Base-by-base conservation (phyloP, 2,797 vertebrate genomes). In the Leptodactylus fallax region DNA sequence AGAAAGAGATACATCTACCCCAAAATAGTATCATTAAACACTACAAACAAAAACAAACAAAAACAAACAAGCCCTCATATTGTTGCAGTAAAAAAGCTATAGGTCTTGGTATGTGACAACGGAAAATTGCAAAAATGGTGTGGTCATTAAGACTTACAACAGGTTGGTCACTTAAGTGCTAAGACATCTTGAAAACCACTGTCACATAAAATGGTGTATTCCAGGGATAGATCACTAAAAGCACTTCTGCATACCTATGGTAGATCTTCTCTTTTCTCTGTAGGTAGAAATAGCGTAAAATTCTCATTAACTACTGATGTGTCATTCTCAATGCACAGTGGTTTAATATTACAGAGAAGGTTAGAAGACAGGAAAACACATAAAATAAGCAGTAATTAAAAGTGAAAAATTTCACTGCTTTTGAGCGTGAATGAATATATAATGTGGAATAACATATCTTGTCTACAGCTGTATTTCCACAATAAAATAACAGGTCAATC, bases 401-500 rank as follows among this genome's bases (percentile, higher is more conserved):
- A 76, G 7, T n/a, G 19, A 76, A 47, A 9, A 76, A 76, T n/a
- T 51, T 76, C 36, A 49, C 19, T n/a, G 72, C 36, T 21, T 19
- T 74, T 74, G 16, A 1, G 17, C 27, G n/a, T 80, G 27, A 61
- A 21, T 61, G 14, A n/a, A 81, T 81, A 47, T 81, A 6, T 9
- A 63, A 49, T 63, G 63, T 81, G 36, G 12, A 81, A 65, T n/a
- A 81, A 49, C 36, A 63, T 79, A 58, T 81, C 79, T 81, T 49
- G 45, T 63, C 79, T 63, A 13, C 25, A 79, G 78, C 55, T 79
- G 55, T 79, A 47, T 81, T 63, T 63, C 36, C 13, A 49, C 36
- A 81, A 63, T 47, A 85, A 85, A 85, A 85, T 27, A 63, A 94
- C 93, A 92, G 94, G 95, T 95, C 95, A 94, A 94, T 95, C 94